phyloP scores from a whole-genome alignment of 2,113 vertebrate genomes.

The Symphodus melops region DNA sequence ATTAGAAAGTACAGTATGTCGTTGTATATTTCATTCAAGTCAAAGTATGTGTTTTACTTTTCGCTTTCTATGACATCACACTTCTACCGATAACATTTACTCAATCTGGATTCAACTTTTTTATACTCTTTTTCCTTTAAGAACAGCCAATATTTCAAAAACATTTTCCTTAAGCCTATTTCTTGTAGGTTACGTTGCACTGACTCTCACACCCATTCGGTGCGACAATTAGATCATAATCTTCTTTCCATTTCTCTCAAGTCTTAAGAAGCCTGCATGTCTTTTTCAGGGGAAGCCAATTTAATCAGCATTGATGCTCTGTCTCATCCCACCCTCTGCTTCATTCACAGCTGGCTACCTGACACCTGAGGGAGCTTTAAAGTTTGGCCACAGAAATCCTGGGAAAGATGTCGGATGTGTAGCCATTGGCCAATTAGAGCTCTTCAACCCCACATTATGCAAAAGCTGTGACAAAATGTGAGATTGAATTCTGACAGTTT shows the following conservation, averaged over 20 bases:
- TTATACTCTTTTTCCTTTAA: too few relatives aligned
- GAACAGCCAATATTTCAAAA: not conserved
- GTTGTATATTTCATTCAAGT: too few relatives aligned
- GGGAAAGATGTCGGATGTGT: not conserved
- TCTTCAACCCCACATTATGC: not conserved
- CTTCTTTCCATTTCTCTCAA: conserved; percentile 50
- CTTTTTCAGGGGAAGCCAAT: conserved; percentile 65
- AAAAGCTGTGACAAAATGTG: not conserved
- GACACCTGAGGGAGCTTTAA: conserved; percentile 47
- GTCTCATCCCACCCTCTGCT: conserved; percentile 51
- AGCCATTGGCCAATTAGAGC: not conserved
- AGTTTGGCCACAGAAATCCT: too few relatives aligned
- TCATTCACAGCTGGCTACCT: conserved; percentile 59
- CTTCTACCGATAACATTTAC: too few relatives aligned
- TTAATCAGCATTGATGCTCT: conserved; percentile 70
- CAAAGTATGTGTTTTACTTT: too few relatives aligned
- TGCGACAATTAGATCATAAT: conserved; percentile 46
- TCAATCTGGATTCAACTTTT: too few relatives aligned
- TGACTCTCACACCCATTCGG: conserved; percentile 33
- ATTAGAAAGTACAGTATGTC: too few relatives aligned
- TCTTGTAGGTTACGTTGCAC: not conserved
- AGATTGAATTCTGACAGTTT: not conserved
- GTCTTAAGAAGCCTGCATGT: conserved; percentile 47
- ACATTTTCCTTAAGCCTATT: not conserved
- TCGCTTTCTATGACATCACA: too few relatives aligned